Evolutionary conservation across 2,113 vertebrate genomes (phyloP), one percentile per base, ranked within the genome.

Genomic region (Donacobius atricapilla): DNA sequence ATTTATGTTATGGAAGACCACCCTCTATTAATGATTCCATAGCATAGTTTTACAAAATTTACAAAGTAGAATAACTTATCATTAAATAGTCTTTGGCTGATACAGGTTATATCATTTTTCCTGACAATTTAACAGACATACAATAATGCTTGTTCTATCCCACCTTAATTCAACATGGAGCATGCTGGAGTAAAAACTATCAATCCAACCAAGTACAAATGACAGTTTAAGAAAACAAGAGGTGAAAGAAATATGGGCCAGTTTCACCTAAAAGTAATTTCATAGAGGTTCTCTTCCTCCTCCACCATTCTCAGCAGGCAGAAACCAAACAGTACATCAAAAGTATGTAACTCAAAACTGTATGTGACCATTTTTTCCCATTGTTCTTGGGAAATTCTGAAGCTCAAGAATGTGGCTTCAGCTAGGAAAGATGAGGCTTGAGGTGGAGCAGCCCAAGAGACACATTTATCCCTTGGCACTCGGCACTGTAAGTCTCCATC

Each of bases 311-410:
- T 54, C 48, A 79, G 33, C 45, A 82, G 30, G 33, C 33, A 16
- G 44, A 83, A 88, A 64, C 10, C n/a, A 63, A 86, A 66, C 3
- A 21, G 23, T 5, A 70, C 12, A 28, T 40, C 16, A 19, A 54
- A 87, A 90, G 28, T 33, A 28, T 7, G 0, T 28, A 58, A 28
- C 48, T 84, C 27, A 71, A 94, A 87, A 75, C 14, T 35, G 8
- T 23, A 40, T 0, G 0, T 33, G 27, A 66, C 33, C 18, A 24
- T 13, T 39, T 39, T 48, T 4, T 9, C 20, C 25, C 10, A 5
- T 28, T 63, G 28, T 31, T 87, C 47, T 70, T 54, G 60, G 56
- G 31, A 86, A 90, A 60, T 21, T 82, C 56, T 40, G 35, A 82
- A 81, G 45, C 48, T 84, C 35, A 60, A 23, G 15, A 45, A 20